phyloP scores from a whole-genome alignment of 2,797 vertebrate species.

The Peromyscus attwateri region DNA sequence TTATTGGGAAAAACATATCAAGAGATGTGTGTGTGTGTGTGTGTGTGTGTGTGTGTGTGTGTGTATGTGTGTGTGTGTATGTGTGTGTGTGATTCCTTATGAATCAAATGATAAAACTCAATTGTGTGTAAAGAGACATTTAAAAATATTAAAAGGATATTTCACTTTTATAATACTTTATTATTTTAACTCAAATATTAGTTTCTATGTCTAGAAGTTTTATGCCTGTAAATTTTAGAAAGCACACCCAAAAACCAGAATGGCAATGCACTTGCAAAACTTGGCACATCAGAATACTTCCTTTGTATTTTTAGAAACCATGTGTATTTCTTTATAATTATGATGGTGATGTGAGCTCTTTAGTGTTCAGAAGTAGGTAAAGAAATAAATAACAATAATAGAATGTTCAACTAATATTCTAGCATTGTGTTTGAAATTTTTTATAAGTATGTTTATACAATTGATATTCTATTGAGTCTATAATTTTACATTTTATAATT shows the following conservation, averaged over 20 bases:
- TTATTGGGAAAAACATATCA: not conserved
- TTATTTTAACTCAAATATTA: constrained; percentile 7
- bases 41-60: not conserved
- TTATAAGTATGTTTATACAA: not conserved
- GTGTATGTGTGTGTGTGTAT: not conserved
- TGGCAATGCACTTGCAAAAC: not conserved
- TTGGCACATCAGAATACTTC: not conserved
- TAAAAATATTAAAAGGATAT: not conserved
- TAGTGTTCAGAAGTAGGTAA: not conserved
- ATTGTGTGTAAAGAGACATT: not conserved
- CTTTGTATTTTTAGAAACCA: not conserved
- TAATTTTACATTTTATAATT: constrained; percentile 24
- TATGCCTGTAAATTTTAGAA: not conserved
- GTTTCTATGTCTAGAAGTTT: not conserved
- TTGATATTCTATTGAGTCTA: not conserved
- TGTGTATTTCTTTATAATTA: not conserved
- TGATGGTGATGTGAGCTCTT: not conserved
- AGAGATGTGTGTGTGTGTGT: not conserved
- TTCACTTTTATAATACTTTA: not conserved
- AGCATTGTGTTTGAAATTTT: not conserved
- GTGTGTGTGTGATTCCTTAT: not conserved
- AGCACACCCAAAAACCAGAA: not conserved
- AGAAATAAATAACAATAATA: not conserved
- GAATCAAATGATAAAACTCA: not conserved
- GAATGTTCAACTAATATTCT: not conserved